Base-by-base conservation (phyloP, 2,113 vertebrate genomes). In the Cyprinodon tularosa region DNA sequence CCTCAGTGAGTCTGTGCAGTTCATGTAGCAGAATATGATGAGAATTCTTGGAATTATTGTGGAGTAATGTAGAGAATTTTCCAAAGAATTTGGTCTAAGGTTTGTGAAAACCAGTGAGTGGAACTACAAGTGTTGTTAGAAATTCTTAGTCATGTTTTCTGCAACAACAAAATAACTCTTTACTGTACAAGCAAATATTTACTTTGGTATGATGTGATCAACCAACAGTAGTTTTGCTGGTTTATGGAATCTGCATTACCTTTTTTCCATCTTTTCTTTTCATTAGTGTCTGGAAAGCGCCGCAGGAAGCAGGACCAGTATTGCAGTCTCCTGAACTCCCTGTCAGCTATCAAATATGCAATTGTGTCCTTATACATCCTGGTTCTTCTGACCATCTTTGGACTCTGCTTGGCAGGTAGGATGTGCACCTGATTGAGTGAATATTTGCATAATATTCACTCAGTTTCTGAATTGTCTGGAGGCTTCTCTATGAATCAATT, bases 351-450 rank as follows among this genome's bases (percentile, higher is more conserved):
- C 86, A 95, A 94, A 83, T 95, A 95, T 14, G 94, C 95, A 85
- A 94, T 95, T n/a, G 83, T 94, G 39, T 91, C 90, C 69, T 92
- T 95, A 71, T 95, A 95, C 90, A 87, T 95, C 79, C 91, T 95
- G 79, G 92, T 95, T 37, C 86, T 95, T n/a, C 91, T 95, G 83
- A 93, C 91, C 80, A 94, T 95, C 81, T 89, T 95, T 7, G 94
- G 94, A 62, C 93, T 95, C 78, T 94, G 93, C 81, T 87, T 95
- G 68, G 92, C 94, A 94, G 94, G 94, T 95, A 94, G 73, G 77
- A 8, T 57, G 8, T 45, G 44, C 42, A 42, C 4, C 42, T 42
- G 42, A 6, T 4, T 45, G 6, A 11, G 44, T 45, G 9, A 7
- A 45, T 11, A 8, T 7, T 45, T 45, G 44, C 44, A 45, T 45